Conservation (phyloP, 2,888 invertebrate species). For the Atrina japonica region DNA sequence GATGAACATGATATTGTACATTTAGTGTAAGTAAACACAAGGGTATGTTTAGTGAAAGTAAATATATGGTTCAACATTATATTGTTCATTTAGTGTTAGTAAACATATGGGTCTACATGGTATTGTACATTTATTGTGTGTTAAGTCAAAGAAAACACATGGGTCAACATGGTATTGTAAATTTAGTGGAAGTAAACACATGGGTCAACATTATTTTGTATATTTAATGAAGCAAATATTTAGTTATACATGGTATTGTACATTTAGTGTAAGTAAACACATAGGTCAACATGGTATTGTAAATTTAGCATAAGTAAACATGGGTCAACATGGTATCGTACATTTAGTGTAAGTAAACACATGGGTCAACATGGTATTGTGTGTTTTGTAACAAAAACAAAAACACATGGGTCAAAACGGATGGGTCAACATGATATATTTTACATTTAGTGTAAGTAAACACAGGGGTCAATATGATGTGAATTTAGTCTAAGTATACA, state of each 20-base stretch:
- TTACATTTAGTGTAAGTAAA: neutral
- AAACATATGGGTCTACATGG: too few species aligned
- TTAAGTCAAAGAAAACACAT: neutral
- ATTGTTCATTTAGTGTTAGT: neutral
- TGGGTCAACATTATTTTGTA: neutral
- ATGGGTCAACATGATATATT: too few species aligned
- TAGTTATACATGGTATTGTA: constrained; percentile 78
- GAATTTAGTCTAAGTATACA: neutral
- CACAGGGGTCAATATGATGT: too few species aligned
- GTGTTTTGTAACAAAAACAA: neutral
- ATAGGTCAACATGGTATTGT: neutral
- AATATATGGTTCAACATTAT: neutral
- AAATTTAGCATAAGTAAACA: neutral
- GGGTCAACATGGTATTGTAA: too few species aligned
- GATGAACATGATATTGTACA: constrained; percentile 79
- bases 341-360: constrained; percentile 6
- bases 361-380: too few species aligned
- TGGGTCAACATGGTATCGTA: too few species aligned
- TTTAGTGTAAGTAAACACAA: constrained; percentile 72
- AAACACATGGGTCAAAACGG: too few species aligned
- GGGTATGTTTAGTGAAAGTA: neutral
- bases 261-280: constrained; percentile 75
- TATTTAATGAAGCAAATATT: constrained; percentile 56
- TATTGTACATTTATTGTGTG: neutral
- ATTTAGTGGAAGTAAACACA: too few species aligned